Percentiles rank a stretch among this genome's conserved stretches.
These are phyloP conservation scores for Acanthochromis polyacanthus DNA, from an alignment of 2,113 vertebrate species.

Conservation along the genomic window DNA sequence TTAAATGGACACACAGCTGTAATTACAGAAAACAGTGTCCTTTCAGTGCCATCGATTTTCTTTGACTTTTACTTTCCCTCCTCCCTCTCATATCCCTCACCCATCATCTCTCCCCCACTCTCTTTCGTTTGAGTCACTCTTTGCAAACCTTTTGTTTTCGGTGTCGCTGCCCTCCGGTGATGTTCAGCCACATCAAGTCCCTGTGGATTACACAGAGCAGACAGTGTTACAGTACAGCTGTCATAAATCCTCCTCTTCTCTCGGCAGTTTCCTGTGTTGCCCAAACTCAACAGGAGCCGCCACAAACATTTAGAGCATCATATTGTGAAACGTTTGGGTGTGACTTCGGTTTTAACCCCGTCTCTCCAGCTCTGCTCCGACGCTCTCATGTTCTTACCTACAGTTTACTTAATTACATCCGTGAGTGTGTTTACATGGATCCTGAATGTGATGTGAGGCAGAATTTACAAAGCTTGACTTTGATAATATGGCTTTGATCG, in stretches of 20 bases:
- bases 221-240: constrained; percentile 30
- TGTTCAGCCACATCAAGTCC: constrained; percentile 51
- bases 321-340: constrained; percentile 35
- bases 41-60: constrained; percentile 44
- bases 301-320: constrained; percentile 57
- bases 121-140: not conserved
- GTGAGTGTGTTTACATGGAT: not conserved
- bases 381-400: not conserved
- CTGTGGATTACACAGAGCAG: constrained; percentile 39
- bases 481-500: too few relatives aligned
- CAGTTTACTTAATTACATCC: not conserved
- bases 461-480: too few relatives aligned
- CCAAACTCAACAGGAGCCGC: constrained; percentile 41
- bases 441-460: too few relatives aligned
- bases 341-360: constrained; percentile 16
- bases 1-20: constrained; percentile 36
- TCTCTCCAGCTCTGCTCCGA: not conserved
- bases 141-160: constrained; percentile 43
- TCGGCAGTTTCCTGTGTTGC: constrained; percentile 37
- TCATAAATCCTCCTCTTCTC: constrained; percentile 33
- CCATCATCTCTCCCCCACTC: constrained; percentile 18
- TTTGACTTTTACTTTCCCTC: constrained; percentile 14
- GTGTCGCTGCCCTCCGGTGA: constrained; percentile 36
- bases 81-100: constrained; percentile 15
- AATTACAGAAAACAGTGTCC: constrained; percentile 51